These are phyloP conservation scores for Montipora efflorescens DNA, from an alignment of 64 coral and sea anemone species.

Conservation along the genomic window DNA sequence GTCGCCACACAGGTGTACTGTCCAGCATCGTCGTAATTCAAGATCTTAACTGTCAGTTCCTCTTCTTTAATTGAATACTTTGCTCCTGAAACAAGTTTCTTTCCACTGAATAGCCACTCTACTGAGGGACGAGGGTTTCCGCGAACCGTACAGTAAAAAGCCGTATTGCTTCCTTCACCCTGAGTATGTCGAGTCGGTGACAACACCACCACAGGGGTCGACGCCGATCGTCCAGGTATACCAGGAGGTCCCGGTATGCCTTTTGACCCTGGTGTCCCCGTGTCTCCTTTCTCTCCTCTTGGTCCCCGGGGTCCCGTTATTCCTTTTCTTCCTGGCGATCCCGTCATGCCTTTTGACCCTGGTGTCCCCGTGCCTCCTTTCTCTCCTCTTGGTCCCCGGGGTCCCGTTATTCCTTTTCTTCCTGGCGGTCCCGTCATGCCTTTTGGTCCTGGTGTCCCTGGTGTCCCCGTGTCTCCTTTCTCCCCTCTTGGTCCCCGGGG, in stretches of 20 bases:
- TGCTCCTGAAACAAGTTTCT: too few relatives aligned
- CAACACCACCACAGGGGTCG: too few relatives aligned
- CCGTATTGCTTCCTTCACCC: too few relatives aligned
- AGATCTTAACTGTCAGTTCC: too few relatives aligned
- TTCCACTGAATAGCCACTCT: too few relatives aligned
- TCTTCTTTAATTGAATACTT: too few relatives aligned
- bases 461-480: slow-evolving; percentile 21
- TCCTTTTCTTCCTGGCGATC: slow-evolving; percentile 11
- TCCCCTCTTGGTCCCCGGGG: background rate
- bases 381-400: too few relatives aligned
- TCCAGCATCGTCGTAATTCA: too few relatives aligned
- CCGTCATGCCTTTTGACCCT: slow-evolving; percentile 42
- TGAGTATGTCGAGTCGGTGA: too few relatives aligned
- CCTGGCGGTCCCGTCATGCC: slow-evolving; percentile 47
- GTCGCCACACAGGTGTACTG: too few relatives aligned
- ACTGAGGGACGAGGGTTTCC: too few relatives aligned
- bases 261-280: slow-evolving; percentile 20
- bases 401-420: background rate
- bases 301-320: background rate
- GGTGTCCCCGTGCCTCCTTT: slow-evolving; percentile 23
- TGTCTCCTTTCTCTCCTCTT: background rate
- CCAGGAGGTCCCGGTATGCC: slow-evolving; percentile 47
- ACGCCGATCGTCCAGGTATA: background rate
- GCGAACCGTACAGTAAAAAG: too few relatives aligned
- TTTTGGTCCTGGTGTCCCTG: slow-evolving; percentile 40